Conservation (phyloP, 2,888 invertebrate species). For the Coleophora deauratella region DNA sequence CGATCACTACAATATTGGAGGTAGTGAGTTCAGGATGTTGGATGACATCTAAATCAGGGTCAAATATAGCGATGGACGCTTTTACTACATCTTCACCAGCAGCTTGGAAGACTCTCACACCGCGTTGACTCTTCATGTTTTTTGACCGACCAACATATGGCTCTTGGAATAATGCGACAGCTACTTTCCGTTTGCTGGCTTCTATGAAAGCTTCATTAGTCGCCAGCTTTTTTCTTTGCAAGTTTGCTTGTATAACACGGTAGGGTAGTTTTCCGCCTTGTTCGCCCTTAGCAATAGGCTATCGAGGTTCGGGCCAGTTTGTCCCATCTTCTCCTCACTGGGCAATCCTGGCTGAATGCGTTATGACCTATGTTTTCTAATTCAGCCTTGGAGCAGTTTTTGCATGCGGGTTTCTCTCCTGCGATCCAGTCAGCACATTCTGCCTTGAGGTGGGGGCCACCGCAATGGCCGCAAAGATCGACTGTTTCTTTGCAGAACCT, state of each 20-base stretch:
- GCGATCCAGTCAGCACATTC: neutral
- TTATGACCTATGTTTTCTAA: neutral
- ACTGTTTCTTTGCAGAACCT: neutral
- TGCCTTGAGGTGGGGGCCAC: neutral
- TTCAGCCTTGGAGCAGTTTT: conserved; percentile 4
- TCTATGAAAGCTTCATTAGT: too few relatives aligned
- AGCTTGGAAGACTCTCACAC: too few relatives aligned
- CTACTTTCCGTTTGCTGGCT: too few relatives aligned
- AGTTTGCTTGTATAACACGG: too few relatives aligned
- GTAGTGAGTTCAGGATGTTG: conserved; percentile 10
- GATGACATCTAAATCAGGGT: conserved; percentile 4
- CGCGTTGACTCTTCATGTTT: too few relatives aligned
- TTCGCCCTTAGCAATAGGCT: neutral
- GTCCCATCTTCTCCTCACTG: neutral
- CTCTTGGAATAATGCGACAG: neutral
- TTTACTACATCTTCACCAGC: conserved; percentile 9
- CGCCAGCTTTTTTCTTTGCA: too few relatives aligned
- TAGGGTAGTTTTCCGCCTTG: too few relatives aligned
- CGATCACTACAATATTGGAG: conserved; percentile 14
- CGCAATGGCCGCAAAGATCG: neutral
- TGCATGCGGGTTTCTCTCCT: neutral
- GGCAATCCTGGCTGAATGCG: neutral
- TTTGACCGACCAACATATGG: too few relatives aligned
- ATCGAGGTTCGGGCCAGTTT: neutral
- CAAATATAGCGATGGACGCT: conserved; percentile 11